These are phyloP conservation scores for Tribolium castaneum DNA, from an alignment of 1,140 invertebrate species.

Conservation along the genomic window DNA sequence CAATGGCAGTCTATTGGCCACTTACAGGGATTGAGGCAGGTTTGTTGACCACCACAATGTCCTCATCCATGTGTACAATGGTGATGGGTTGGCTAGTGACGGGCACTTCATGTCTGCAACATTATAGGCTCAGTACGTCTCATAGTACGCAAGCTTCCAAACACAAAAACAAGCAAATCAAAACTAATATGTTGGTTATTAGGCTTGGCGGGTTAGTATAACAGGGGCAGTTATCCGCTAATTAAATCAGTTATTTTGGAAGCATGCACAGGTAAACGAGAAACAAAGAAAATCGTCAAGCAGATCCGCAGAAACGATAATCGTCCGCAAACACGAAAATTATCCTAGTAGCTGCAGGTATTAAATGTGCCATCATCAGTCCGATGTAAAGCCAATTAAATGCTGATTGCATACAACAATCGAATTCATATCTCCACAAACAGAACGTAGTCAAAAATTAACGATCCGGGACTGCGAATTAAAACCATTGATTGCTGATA, in stretches of 20 bases:
- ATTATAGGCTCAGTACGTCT: constrained; percentile 54
- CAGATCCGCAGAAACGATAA: not conserved
- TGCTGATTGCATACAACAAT: constrained; percentile 25
- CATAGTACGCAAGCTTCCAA: constrained; percentile 45
- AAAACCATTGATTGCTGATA: not conserved
- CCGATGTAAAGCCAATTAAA: not conserved
- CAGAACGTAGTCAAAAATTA: constrained; percentile 15
- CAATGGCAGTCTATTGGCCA: constrained; percentile 81
- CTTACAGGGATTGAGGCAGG: constrained; percentile 98
- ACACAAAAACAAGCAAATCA: constrained; percentile 21
- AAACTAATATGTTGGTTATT: not conserved
- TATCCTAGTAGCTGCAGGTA: constrained; percentile 10
- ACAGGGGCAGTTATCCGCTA: constrained; percentile 13
- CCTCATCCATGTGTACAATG: constrained; percentile 97
- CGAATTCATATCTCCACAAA: not conserved
- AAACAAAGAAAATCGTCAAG: not conserved
- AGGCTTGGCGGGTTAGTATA: constrained; percentile 11
- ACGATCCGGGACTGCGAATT: not conserved
- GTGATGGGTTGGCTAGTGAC: constrained; percentile 93
- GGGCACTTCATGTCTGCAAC: constrained; percentile 97
- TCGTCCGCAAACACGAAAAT: not conserved
- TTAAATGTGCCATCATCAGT: constrained; percentile 17
- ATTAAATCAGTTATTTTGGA: constrained; percentile 42
- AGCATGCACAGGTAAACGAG: not conserved
- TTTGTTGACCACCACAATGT: constrained; percentile 99